These are phyloP conservation scores for Brachyhypopomus occidentalis DNA, from an alignment of 2,113 vertebrate genomes.

Conservation along the genomic window DNA sequence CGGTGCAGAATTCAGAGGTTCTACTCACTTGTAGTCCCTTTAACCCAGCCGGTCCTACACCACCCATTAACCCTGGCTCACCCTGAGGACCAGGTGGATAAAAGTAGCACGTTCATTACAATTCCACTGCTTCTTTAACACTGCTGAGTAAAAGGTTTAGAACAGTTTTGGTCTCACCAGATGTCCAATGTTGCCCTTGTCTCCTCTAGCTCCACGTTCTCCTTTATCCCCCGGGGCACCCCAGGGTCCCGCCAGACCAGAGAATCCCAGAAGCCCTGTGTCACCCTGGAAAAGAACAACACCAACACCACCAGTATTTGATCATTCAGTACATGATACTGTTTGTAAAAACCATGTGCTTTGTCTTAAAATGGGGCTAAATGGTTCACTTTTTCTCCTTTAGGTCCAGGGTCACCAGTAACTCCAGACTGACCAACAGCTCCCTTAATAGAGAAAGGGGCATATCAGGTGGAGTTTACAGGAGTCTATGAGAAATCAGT, in stretches of 20 bases:
- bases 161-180: slow-evolving; percentile 67
- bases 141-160: not conserved
- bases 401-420: slow-evolving; percentile 71
- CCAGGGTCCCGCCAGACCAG: slow-evolving; percentile 75
- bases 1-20: not conserved
- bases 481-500: not conserved
- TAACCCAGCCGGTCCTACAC: slow-evolving; percentile 72
- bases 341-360: not conserved
- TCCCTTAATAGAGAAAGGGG: slow-evolving; percentile 62
- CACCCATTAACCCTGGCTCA: slow-evolving; percentile 75
- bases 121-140: no score
- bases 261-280: slow-evolving; percentile 71
- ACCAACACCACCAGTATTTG: not conserved
- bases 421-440: slow-evolving; percentile 73
- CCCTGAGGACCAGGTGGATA: slow-evolving; percentile 68
- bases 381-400: slow-evolving; percentile 76
- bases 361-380: not conserved
- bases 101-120: not conserved
- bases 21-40: slow-evolving; percentile 73
- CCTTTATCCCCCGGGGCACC: slow-evolving; percentile 74
- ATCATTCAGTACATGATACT: not conserved
- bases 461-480: not conserved
- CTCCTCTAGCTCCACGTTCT: slow-evolving; percentile 74
- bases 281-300: slow-evolving; percentile 71
- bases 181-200: slow-evolving; percentile 78